phyloP scores from a whole-genome alignment of 2,888 invertebrate genomes.

The Leucophenga montana region DNA sequence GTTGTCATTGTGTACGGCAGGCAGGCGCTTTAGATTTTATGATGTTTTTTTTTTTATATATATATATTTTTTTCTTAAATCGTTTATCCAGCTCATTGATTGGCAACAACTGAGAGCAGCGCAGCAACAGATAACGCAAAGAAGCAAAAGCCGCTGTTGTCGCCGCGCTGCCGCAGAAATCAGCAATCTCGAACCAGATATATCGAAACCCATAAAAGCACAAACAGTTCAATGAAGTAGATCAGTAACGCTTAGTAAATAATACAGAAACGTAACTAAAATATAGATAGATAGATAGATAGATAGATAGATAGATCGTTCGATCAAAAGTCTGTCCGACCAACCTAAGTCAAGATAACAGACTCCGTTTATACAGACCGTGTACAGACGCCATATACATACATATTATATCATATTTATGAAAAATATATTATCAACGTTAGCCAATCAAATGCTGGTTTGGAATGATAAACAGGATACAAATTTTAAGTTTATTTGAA shows the following conservation, averaged over 20 bases:
- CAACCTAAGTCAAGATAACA: neutral
- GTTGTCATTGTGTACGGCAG: neutral
- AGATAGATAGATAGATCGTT: neutral
- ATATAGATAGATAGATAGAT: neutral
- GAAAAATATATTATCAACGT: neutral
- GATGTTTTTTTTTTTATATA: neutral
- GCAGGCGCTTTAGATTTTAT: neutral
- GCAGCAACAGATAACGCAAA: slow-evolving; percentile 1
- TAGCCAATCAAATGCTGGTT: slow-evolving; percentile 57
- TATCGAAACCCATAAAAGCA: slow-evolving; percentile 69
- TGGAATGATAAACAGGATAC: slow-evolving; percentile 66
- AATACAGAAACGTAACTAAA: slow-evolving; percentile 49
- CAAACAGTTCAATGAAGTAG: slow-evolving; percentile 59
- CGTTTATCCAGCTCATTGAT: slow-evolving; percentile 10
- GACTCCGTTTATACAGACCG: too few relatives aligned
- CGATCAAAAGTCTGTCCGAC: too few relatives aligned
- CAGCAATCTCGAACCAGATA: slow-evolving; percentile 15
- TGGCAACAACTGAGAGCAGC: neutral
- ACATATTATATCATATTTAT: too few relatives aligned
- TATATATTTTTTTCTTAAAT: neutral
- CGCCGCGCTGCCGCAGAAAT: slow-evolving; percentile 2
- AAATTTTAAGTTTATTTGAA: slow-evolving; percentile 62
- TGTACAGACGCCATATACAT: too few relatives aligned
- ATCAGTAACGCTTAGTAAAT: slow-evolving; percentile 68
- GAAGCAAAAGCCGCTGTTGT: neutral